phyloP scores from a whole-genome alignment of 2,888 invertebrate genomes.

The Drosophila emarginata region DNA sequence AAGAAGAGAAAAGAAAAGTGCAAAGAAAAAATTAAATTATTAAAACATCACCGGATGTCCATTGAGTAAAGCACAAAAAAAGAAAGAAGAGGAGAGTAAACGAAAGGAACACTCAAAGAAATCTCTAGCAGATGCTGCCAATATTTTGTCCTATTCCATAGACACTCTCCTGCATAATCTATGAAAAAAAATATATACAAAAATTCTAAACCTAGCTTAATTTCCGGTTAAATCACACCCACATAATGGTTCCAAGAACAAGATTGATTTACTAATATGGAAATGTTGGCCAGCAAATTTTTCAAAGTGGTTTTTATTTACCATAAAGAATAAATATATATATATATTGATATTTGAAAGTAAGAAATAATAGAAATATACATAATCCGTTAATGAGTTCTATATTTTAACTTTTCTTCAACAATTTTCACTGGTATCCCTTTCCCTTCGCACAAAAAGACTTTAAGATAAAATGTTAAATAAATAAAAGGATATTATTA shows the following conservation, averaged over 20 bases:
- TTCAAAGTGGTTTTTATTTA: not conserved
- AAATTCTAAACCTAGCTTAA: slow-evolving; percentile 44
- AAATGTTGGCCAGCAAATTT: not conserved
- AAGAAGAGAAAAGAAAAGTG: slow-evolving; percentile 17
- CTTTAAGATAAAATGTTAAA: no score
- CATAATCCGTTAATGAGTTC: no score
- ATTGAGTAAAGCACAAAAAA: slow-evolving; percentile 46
- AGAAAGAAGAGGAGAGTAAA: slow-evolving; percentile 15
- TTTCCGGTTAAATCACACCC: slow-evolving; percentile 49
- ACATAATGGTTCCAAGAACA: not conserved
- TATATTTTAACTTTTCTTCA: no score
- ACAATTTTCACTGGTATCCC: no score
- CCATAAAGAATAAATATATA: no score
- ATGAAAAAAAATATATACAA: slow-evolving; percentile 21
- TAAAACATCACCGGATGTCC: slow-evolving; percentile 73
- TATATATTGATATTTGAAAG: no score
- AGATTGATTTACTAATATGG: not conserved
- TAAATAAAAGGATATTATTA: no score
- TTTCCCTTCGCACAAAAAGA: no score
- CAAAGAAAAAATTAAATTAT: slow-evolving; percentile 67
- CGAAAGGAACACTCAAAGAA: slow-evolving; percentile 51
- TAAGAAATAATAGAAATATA: no score
- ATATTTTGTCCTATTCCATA: not conserved
- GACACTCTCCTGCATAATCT: slow-evolving; percentile 35
- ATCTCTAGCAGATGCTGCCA: slow-evolving; percentile 45